Percentiles rank a stretch among this genome's conserved stretches.
These are phyloP conservation scores for Chironomus tepperi DNA, from an alignment of 1,140 invertebrate genomes.

Conservation along the genomic window DNA sequence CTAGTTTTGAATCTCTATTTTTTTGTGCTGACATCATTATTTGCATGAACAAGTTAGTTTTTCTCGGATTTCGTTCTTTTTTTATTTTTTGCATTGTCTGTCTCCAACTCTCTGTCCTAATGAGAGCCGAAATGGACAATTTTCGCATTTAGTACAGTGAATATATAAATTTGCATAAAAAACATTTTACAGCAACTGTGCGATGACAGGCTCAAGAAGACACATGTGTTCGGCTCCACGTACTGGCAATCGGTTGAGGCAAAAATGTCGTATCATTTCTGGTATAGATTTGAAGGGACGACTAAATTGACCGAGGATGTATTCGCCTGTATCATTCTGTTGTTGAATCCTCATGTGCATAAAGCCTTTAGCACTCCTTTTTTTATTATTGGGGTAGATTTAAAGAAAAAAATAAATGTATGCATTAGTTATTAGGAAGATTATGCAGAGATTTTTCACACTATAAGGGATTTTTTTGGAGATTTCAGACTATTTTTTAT, in stretches of 20 bases:
- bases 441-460: no score
- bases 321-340: conserved; percentile 58
- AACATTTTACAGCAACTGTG: conserved; percentile 62
- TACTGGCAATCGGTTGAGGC: conserved; percentile 82
- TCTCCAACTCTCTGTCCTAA: conserved; percentile 2
- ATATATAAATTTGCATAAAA: conserved; percentile 10
- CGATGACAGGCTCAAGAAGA: conserved; percentile 77
- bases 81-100: not conserved
- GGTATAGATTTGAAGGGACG: conserved; percentile 84
- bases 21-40: not conserved
- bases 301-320: conserved; percentile 83
- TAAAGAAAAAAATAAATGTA: conserved; percentile 23
- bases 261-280: conserved; percentile 88
- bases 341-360: conserved; percentile 92
- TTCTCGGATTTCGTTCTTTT: no score
- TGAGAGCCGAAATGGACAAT: not conserved
- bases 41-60: not conserved
- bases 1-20: not conserved
- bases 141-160: not conserved
- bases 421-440: no score
- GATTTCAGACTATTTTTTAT: no score
- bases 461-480: no score
- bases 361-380: conserved; percentile 83
- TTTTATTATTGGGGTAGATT: conserved; percentile 38
- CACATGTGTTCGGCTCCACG: conserved; percentile 92